These are phyloP conservation scores for Rhinoptilus africanus DNA, from an alignment of 2,113 vertebrate species.

Conservation along the genomic window DNA sequence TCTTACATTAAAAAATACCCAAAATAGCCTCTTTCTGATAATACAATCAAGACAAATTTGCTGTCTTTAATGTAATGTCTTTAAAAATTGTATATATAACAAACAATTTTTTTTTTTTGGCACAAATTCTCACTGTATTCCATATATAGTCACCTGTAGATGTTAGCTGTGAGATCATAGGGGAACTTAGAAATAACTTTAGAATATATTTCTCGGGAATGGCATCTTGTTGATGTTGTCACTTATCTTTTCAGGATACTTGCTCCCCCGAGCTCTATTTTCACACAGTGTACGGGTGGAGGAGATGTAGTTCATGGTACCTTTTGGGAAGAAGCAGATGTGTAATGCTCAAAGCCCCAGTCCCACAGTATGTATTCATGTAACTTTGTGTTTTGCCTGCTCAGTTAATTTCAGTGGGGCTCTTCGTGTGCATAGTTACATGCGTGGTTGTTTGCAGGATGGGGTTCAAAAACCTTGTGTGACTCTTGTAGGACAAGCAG, in stretches of 20 bases:
- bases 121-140: background rate
- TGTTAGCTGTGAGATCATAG: background rate
- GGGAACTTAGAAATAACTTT: background rate
- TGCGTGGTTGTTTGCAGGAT: background rate
- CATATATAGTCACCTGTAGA: background rate
- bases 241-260: background rate
- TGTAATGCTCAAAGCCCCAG: background rate
- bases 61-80: background rate
- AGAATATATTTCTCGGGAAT: background rate
- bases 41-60: background rate
- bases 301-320: background rate
- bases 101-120: fast-evolving
- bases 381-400: background rate
- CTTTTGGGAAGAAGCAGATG: background rate
- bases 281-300: background rate
- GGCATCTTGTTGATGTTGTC: background rate
- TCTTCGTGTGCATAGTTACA: background rate
- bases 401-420: background rate
- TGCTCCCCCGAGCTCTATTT: background rate
- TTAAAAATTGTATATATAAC: background rate
- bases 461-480: background rate
- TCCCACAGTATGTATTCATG: background rate
- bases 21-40: slow-evolving; percentile 1
- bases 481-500: background rate
- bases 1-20: slow-evolving; percentile 1